phyloP scores from a whole-genome alignment of 2,113 vertebrate species.

The Macquaria ambigua region DNA sequence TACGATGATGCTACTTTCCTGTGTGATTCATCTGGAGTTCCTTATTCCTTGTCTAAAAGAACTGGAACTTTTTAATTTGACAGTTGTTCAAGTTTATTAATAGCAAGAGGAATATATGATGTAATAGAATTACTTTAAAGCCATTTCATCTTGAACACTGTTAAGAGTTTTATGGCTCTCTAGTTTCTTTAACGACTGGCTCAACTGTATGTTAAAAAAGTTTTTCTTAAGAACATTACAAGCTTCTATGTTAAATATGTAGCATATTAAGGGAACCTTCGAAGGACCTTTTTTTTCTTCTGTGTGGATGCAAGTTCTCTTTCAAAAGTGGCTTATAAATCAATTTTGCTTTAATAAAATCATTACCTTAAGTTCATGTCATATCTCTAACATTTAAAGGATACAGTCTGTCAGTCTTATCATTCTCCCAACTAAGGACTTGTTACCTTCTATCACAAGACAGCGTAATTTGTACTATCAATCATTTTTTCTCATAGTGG shows the following conservation, averaged over 20 bases:
- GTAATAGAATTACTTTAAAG: neutral
- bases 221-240: neutral
- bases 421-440: neutral
- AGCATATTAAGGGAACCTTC: neutral
- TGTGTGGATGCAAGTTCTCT: too few relatives aligned
- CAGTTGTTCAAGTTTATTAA: conserved; percentile 21
- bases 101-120: conserved; percentile 2
- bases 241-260: neutral
- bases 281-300: neutral
- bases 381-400: neutral
- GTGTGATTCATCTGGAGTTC: conserved; percentile 22
- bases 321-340: neutral
- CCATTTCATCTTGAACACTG: neutral
- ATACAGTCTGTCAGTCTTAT: conserved; percentile 7
- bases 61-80: conserved; percentile 18
- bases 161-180: neutral
- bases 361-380: neutral
- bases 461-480: neutral
- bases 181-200: neutral
- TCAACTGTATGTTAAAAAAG: too few relatives aligned
- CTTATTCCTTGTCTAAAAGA: neutral
- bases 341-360: neutral
- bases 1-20: neutral
- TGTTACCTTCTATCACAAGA: neutral
- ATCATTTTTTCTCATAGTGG: conserved; percentile 8